phyloP scores from a whole-genome alignment of 2,113 vertebrate species.

The Paramisgurnus dabryanus region DNA sequence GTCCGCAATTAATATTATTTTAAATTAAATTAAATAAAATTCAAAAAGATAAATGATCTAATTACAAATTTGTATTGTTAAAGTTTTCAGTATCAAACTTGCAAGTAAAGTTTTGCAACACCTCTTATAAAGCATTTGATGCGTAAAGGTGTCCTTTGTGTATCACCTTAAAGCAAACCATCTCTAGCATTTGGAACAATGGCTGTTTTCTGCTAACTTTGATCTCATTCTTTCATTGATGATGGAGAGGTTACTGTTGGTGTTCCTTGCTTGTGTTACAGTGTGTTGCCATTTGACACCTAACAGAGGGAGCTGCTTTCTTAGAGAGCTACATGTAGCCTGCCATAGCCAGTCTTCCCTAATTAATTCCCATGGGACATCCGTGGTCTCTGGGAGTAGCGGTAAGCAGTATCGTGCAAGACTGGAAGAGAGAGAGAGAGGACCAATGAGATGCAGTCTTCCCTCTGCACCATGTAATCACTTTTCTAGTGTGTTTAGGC shows the following conservation, averaged over 20 bases:
- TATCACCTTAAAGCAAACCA: not conserved
- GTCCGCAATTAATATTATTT: no score
- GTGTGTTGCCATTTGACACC: not conserved
- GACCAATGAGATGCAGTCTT: constrained; percentile 13
- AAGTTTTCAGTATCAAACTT: not conserved
- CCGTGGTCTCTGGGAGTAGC: constrained; percentile 16
- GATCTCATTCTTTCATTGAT: constrained; percentile 24
- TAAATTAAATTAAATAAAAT: no score
- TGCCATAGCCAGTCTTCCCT: constrained; percentile 51
- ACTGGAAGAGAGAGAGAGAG: constrained; percentile 8
- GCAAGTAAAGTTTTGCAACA: no score
- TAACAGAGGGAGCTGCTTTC: constrained; percentile 41
- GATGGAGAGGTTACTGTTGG: constrained; percentile 14
- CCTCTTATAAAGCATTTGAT: not conserved
- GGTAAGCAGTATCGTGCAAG: constrained; percentile 13
- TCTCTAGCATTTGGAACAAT: constrained; percentile 5
- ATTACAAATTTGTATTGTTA: not conserved
- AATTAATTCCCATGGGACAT: constrained; percentile 59
- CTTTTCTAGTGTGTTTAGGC: constrained; percentile 51
- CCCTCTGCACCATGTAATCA: constrained; percentile 57
- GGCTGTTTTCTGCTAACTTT: constrained; percentile 15
- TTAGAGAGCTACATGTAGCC: constrained; percentile 32
- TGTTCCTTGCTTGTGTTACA: constrained; percentile 13
- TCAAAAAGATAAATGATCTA: no score
- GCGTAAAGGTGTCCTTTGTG: not conserved